Evolutionary conservation across 1,140 invertebrate genomes (phyloP).

Genomic region (Penaeus japonicus): DNA sequence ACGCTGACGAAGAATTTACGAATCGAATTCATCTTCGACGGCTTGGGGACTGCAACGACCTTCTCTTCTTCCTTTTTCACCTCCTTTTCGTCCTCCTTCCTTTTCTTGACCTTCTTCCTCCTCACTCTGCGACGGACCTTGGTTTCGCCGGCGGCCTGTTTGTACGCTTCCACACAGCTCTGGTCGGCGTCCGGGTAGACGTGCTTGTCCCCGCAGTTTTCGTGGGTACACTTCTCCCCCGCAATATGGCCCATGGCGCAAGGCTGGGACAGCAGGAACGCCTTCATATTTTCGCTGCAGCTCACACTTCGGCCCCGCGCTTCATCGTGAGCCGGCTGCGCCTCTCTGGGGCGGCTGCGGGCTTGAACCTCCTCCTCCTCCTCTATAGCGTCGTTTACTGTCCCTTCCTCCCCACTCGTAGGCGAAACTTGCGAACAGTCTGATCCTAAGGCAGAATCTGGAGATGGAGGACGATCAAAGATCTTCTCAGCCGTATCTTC

Average conservation of each 20-base stretch:
- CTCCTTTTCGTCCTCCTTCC: neutral
- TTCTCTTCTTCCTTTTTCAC: slow-evolving; percentile 6
- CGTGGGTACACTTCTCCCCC: too few relatives aligned
- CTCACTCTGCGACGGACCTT: neutral
- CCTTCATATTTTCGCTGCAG: slow-evolving; percentile 40
- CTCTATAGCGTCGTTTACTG: neutral
- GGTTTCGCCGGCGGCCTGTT: neutral
- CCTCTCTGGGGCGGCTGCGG: neutral
- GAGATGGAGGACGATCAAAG: neutral
- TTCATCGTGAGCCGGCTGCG: neutral
- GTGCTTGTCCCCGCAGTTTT: too few relatives aligned
- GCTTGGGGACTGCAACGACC: neutral
- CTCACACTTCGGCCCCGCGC: slow-evolving; percentile 23
- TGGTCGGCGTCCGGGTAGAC: neutral
- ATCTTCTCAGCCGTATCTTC: neutral
- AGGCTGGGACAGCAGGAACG: slow-evolving; percentile 22
- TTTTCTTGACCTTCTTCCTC: neutral
- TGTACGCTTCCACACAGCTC: neutral
- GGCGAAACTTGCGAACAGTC: too few relatives aligned
- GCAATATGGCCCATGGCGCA: neutral
- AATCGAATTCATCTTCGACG: neutral
- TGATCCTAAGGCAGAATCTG: neutral
- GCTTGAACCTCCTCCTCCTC: neutral
- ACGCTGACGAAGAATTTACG: neutral
- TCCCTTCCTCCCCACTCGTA: too few relatives aligned